Evolutionary conservation across 2,888 invertebrate species (phyloP).

Genomic region (Falcaria lacertinaria): DNA sequence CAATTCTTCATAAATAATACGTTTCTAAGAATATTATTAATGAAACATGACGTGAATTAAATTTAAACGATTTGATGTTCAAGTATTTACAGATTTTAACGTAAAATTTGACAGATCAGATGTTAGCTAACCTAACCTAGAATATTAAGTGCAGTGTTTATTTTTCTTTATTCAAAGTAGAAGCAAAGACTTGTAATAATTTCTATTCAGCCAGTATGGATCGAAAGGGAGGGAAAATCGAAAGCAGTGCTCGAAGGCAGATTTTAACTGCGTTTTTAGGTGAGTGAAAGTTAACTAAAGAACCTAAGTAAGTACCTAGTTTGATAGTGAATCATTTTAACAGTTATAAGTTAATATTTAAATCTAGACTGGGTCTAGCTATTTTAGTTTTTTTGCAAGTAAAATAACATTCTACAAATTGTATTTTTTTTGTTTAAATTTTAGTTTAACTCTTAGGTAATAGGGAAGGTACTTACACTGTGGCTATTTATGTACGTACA

Average conservation of each 20-base stretch:
- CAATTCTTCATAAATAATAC: no score
- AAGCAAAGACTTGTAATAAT: constrained; percentile 4
- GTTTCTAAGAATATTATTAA: no score
- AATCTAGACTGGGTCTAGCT: no score
- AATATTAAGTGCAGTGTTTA: constrained; percentile 11
- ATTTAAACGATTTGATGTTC: not conserved
- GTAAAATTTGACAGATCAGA: not conserved
- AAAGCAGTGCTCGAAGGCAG: constrained; percentile 40
- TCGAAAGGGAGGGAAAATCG: constrained; percentile 21
- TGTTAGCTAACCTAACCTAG: constrained; percentile 24
- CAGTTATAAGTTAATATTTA: no score
- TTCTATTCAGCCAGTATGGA: constrained; percentile 38
- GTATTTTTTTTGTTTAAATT: no score
- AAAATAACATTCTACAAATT: no score
- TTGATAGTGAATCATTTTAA: no score
- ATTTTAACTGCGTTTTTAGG: constrained; percentile 54
- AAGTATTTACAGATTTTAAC: not conserved
- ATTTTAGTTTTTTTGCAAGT: no score
- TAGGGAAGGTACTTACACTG: no score
- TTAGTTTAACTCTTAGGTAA: no score
- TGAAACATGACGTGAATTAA: no score
- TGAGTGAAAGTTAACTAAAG: constrained; percentile 23
- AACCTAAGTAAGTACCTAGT: not conserved
- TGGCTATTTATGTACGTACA: no score
- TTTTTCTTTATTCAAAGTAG: constrained; percentile 16